phyloP scores from a whole-genome alignment of 2,888 invertebrate genomes.

The Drosophila hawaiiensis region DNA sequence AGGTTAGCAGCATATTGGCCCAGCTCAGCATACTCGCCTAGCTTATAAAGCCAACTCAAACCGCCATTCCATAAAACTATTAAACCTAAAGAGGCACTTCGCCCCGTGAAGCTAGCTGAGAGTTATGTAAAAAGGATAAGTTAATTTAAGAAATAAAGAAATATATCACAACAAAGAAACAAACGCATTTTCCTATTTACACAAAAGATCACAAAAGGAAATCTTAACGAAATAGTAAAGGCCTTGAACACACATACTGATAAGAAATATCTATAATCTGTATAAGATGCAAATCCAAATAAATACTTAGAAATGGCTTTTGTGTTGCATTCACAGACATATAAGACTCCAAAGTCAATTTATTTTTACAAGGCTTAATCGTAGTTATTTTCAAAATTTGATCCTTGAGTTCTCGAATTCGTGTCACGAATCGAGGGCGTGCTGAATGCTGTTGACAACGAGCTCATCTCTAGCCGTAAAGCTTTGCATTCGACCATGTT shows the following conservation, averaged over 20 bases:
- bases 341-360: not conserved
- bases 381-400: not conserved
- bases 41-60: too few relatives aligned
- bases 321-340: not conserved
- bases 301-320: not conserved
- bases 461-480: constrained; percentile 24
- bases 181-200: not conserved
- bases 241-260: not conserved
- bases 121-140: too few relatives aligned
- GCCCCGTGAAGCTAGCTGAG: too few relatives aligned
- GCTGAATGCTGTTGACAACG: not conserved
- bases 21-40: too few relatives aligned
- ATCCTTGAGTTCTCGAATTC: not conserved
- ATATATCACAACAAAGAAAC: not conserved
- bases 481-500: constrained; percentile 49
- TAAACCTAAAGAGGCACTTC: too few relatives aligned
- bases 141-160: too few relatives aligned
- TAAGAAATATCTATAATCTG: not conserved
- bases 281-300: not conserved
- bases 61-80: too few relatives aligned
- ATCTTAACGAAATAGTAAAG: not conserved
- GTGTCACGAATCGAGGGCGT: constrained; percentile 19
- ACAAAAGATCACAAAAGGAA: not conserved
- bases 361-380: not conserved
- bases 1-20: not conserved